Evolutionary conservation across 2,797 vertebrate genomes (phyloP), one percentile per base, ranked within the genome.

Genomic region (Lerista edwardsae): DNA sequence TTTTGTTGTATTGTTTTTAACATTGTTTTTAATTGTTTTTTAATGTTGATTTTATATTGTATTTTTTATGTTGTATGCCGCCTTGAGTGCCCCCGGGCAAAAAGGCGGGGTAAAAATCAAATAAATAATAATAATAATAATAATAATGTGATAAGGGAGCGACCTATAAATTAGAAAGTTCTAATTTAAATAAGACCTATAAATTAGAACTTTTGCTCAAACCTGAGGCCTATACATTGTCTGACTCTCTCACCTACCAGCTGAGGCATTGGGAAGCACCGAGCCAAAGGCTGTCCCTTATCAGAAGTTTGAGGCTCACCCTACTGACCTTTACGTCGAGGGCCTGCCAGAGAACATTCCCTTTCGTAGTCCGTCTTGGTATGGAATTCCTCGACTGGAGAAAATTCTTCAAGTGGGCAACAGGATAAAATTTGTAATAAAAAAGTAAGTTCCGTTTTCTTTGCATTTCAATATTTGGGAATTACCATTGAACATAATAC

Each of bases 291-390:
- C 94, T 82, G 95, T 97, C 31, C 97, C 97, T 0, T 97, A 97
- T 87, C 96, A 96, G 87, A 96, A 96, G 14, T 97, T 97, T 82
- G 96, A 97, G 90, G 95, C 95, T 0, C 94, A 97, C 75, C 95
- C 96, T 1, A 86, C 62, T 25, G 96, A 97, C 1, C 96, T 97
- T 19, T 96, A 85, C 0, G 97, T 97, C 9, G 96, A 97, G 91
- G 97, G 97, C 29, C 91, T 97, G 2, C 97, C 97, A 15, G 95
- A 96, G 6, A 97, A 95, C 61, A 89, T 96, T 87, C 96, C 96
- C 36, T 97, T 97, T 65, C 93, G 93, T 89, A 97, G 96, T 75
- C 97, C 97, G 0, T 96, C 96, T 0, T 97, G 97, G 96, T 97
- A 97, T 47, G 96, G 97, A 62, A 96, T 97, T 79, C 95, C 96